These are phyloP conservation scores for Chloebia gouldiae DNA, from an alignment of 2,113 vertebrate species.

Conservation along the genomic window DNA sequence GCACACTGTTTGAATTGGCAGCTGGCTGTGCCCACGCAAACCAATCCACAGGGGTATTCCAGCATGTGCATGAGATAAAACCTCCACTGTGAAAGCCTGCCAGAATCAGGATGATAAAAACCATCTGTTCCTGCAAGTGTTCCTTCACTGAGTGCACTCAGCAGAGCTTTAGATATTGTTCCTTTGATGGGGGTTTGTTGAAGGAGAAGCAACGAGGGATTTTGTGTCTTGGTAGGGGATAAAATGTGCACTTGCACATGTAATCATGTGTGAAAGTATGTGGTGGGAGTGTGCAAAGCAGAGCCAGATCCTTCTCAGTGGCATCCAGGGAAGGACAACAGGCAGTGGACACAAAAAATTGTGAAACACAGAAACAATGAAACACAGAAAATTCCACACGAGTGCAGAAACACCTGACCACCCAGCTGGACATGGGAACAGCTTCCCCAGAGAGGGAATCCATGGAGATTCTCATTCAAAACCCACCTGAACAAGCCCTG, in stretches of 20 bases:
- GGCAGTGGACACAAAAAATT: neutral
- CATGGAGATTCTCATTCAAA: neutral
- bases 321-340: neutral
- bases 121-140: neutral
- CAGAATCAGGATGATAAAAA: slow-evolving; percentile 36
- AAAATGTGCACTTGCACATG: fast-evolving
- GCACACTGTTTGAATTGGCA: slow-evolving; percentile 6
- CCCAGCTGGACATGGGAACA: fast-evolving
- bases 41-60: neutral
- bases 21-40: slow-evolving; percentile 23
- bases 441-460: neutral
- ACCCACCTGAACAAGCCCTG: neutral
- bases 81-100: neutral
- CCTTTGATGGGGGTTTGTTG: neutral
- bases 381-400: neutral
- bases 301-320: neutral
- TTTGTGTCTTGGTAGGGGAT: neutral
- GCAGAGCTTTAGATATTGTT: neutral
- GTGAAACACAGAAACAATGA: neutral
- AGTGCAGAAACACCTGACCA: neutral
- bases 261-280: neutral
- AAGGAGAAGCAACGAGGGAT: neutral
- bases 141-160: neutral
- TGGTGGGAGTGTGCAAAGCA: neutral
- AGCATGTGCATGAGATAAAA: slow-evolving; percentile 41